These are phyloP conservation scores for Carassius auratus DNA, from an alignment of 2,113 vertebrate species.

Conservation along the genomic window DNA sequence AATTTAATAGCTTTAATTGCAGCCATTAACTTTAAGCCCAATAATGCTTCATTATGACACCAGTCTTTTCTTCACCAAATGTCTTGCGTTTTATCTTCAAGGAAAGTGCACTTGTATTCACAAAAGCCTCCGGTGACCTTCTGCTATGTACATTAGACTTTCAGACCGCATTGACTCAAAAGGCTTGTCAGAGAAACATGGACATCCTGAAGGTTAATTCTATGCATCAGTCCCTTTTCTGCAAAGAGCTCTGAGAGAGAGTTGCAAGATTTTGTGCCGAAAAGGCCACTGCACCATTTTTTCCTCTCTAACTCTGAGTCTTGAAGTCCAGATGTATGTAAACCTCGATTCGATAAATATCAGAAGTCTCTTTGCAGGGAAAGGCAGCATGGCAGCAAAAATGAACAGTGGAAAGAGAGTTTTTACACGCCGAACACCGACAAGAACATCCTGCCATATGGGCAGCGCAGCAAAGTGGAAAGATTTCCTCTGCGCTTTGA, in stretches of 20 bases:
- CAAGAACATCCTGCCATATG: slow-evolving; percentile 29
- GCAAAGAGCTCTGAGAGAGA: slow-evolving; percentile 9
- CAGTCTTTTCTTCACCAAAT: not conserved
- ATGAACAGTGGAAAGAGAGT: slow-evolving; percentile 10
- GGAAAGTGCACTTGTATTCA: not conserved
- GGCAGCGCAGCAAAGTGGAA: slow-evolving; percentile 42
- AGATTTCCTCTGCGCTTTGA: slow-evolving; percentile 38
- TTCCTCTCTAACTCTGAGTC: not conserved
- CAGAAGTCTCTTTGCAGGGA: not conserved
- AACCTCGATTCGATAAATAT: slow-evolving; percentile 8
- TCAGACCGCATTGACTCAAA: not conserved
- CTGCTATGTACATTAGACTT: slow-evolving; percentile 9
- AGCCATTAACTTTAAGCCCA: not conserved
- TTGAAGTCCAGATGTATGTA: not conserved
- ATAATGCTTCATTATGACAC: not conserved
- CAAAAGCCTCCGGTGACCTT: not conserved
- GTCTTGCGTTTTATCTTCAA: not conserved
- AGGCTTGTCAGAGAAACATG: not conserved
- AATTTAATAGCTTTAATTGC: slow-evolving; percentile 28
- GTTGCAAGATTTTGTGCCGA: not conserved
- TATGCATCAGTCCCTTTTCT: slow-evolving; percentile 17
- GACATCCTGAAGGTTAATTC: slow-evolving; percentile 15
- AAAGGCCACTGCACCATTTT: slow-evolving; percentile 7
- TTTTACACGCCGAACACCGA: not conserved
- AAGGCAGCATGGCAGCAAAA: slow-evolving; percentile 6